These are phyloP conservation scores for Artibeus jamaicensis DNA, from an alignment of 2,797 vertebrate genomes.

Conservation along the genomic window DNA sequence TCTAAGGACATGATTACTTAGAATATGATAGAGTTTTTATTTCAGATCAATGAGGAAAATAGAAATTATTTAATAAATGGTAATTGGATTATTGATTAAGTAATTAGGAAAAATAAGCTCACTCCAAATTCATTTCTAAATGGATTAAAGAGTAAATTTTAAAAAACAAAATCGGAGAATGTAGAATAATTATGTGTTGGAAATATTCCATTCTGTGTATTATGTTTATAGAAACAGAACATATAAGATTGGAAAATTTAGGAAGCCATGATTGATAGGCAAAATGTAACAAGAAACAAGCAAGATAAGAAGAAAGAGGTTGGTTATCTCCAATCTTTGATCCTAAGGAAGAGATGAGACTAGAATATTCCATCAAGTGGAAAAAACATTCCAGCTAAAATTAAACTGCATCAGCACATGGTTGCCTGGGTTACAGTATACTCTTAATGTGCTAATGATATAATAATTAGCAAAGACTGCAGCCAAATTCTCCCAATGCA, in stretches of 20 bases:
- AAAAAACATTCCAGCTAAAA: background rate
- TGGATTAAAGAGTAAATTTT: conserved; percentile 3
- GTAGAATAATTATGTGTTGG: background rate
- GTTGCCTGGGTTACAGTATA: background rate
- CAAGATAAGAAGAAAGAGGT: background rate
- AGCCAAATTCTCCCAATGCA: background rate
- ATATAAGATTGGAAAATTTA: background rate
- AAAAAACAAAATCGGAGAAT: background rate
- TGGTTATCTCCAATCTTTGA: background rate
- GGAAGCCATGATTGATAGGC: background rate
- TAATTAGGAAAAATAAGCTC: background rate
- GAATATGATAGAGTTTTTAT: background rate
- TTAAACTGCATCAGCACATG: background rate
- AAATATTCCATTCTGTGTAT: background rate
- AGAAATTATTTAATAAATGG: background rate
- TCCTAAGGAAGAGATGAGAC: background rate
- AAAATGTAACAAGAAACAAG: background rate
- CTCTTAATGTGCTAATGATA: background rate
- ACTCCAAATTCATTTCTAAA: background rate
- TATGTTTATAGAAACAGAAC: background rate
- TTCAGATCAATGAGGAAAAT: background rate
- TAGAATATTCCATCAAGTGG: background rate
- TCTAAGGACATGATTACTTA: background rate
- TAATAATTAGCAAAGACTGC: background rate
- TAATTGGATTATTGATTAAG: conserved; percentile 4